phyloP scores from a whole-genome alignment of 1,140 invertebrate genomes.

The Caenorhabditis latens region DNA sequence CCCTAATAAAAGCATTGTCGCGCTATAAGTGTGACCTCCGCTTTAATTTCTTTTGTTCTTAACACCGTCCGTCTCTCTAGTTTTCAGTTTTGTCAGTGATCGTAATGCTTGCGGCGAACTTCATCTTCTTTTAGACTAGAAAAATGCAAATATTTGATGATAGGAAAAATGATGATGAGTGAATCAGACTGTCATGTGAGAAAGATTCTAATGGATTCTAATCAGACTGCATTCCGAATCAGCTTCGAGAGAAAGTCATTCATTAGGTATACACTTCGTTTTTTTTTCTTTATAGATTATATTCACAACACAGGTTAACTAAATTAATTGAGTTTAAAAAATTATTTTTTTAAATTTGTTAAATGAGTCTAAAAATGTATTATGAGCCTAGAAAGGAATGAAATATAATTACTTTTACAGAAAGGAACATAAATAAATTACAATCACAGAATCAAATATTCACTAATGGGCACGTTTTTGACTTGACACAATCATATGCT shows the following conservation, averaged over 20 bases:
- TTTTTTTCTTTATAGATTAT: too few relatives aligned
- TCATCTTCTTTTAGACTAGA: conserved; percentile 1
- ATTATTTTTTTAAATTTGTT: too few relatives aligned
- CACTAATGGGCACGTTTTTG: conserved; percentile 54
- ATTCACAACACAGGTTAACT: too few relatives aligned
- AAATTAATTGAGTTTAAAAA: too few relatives aligned
- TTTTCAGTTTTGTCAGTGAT: conserved; percentile 41
- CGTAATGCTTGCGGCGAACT: conserved; percentile 44
- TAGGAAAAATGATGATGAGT: background rate
- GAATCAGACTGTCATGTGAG: too few relatives aligned
- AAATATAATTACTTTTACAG: background rate
- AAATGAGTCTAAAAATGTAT: background rate
- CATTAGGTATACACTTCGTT: too few relatives aligned
- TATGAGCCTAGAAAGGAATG: background rate
- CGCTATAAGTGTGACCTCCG: conserved; percentile 54
- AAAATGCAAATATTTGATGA: conserved; percentile 1
- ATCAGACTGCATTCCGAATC: too few relatives aligned
- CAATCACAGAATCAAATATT: conserved; percentile 28
- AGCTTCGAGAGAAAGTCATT: too few relatives aligned
- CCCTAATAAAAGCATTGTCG: conserved; percentile 41
- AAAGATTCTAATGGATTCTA: background rate
- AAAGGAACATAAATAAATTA: background rate
- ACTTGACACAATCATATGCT: conserved; percentile 69
- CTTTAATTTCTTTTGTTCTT: conserved; percentile 56
- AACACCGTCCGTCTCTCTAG: conserved; percentile 17